Percentiles rank a stretch among this genome's conserved stretches.
Conservation (phyloP, 2,113 vertebrate genomes). For the Smithornis capensis region DNA sequence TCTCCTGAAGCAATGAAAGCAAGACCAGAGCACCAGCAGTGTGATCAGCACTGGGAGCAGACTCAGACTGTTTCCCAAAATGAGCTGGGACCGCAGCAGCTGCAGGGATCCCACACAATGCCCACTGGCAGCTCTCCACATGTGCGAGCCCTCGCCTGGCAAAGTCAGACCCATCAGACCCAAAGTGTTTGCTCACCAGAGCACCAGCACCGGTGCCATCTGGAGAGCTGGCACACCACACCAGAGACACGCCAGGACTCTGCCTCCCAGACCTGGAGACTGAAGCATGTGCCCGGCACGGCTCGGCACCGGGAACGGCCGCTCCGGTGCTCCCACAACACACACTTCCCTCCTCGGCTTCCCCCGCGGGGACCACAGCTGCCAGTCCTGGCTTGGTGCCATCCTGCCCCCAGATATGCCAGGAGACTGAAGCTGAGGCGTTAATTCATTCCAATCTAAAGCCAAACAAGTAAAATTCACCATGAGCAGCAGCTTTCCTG, state of each 20-base stretch:
- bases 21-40: neutral
- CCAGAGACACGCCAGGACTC: neutral
- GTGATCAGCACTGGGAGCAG: neutral
- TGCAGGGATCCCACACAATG: neutral
- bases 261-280: neutral
- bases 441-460: neutral
- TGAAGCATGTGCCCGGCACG: neutral
- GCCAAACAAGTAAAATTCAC: neutral
- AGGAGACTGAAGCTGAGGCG: neutral
- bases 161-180: neutral
- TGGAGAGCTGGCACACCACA: neutral
- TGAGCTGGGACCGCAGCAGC: rapidly evolving
- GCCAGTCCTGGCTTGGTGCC: neutral
- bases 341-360: neutral
- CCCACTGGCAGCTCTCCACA: neutral
- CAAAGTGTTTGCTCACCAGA: neutral
- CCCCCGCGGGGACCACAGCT: neutral
- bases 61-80: neutral
- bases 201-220: neutral
- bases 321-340: rapidly evolving
- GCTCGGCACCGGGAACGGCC: neutral
- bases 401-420: neutral
- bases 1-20: neutral
- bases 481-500: neutral
- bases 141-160: rapidly evolving